These are phyloP conservation scores for Spisula solida DNA, from an alignment of 2,888 invertebrate species.

Conservation along the genomic window DNA sequence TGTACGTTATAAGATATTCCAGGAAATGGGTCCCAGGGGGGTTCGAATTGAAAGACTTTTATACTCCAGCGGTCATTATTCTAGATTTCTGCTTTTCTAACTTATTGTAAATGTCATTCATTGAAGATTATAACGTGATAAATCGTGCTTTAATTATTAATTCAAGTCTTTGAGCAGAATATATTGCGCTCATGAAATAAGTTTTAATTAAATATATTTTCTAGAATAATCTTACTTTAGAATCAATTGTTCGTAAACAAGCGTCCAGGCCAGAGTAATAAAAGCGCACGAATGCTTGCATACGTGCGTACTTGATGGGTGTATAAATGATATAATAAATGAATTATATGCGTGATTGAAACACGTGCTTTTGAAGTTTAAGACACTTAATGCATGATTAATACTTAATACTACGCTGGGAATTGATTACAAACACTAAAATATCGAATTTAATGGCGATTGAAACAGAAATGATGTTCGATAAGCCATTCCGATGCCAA, in stretches of 20 bases:
- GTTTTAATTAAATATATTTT: constrained; percentile 42
- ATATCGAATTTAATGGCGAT: constrained; percentile 6
- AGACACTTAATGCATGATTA: constrained; percentile 17
- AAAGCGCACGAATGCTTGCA: constrained; percentile 24
- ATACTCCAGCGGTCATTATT: constrained; percentile 28
- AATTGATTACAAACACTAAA: not conserved
- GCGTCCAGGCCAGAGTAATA: not conserved
- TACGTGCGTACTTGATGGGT: not conserved
- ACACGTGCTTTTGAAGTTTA: constrained; percentile 25
- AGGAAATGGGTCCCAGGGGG: not conserved
- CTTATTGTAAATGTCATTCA: constrained; percentile 43
- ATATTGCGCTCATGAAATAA: constrained; percentile 20
- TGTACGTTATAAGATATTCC: constrained; percentile 19
- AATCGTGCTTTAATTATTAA: constrained; percentile 52
- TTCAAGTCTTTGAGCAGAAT: constrained; percentile 29
- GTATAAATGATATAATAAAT: constrained; percentile 11
- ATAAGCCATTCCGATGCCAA: not conserved
- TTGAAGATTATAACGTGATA: constrained; percentile 31
- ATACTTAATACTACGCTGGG: not conserved
- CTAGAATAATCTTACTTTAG: constrained; percentile 27
- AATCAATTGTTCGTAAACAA: constrained; percentile 4
- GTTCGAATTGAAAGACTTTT: constrained; percentile 16
- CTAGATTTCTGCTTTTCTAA: not conserved
- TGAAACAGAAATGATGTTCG: not conserved
- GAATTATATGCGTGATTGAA: constrained; percentile 13